Conservation (phyloP, 2,888 invertebrate genomes). For the Petrolisthes cinctipes region DNA sequence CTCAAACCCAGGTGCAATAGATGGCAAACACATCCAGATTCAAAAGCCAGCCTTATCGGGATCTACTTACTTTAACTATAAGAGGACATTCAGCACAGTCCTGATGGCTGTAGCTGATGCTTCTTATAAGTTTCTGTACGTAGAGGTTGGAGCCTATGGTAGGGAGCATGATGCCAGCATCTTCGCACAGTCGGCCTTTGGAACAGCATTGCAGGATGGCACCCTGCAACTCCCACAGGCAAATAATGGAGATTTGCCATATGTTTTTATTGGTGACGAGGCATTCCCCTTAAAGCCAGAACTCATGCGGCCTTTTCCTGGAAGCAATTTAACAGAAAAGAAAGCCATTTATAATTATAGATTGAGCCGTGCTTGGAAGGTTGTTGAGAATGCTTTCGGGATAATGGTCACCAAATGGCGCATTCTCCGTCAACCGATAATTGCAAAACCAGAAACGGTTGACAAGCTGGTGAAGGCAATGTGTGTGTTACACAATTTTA, state of each 20-base stretch:
- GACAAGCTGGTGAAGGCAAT: conserved; percentile 1
- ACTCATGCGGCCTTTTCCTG: conserved; percentile 4
- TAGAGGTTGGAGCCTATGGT: neutral
- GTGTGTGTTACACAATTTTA: neutral
- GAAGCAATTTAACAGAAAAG: neutral
- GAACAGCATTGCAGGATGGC: neutral
- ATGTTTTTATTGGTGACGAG: too few relatives aligned
- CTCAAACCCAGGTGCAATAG: conserved; percentile 13
- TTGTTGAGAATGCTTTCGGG: neutral
- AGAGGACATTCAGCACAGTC: conserved; percentile 5
- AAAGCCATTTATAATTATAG: neutral
- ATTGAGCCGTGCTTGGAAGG: neutral
- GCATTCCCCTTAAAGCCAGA: too few relatives aligned
- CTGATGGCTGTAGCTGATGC: conserved; percentile 13
- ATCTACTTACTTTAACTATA: neutral
- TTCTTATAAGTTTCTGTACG: neutral
- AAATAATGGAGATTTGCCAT: neutral
- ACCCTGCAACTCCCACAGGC: neutral
- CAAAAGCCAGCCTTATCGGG: neutral
- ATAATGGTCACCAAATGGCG: conserved; percentile 2
- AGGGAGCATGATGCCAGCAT: neutral
- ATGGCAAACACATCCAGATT: neutral
- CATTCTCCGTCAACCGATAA: conserved; percentile 9
- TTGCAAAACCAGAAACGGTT: neutral
- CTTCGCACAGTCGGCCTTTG: too few relatives aligned